A percentile compares a stretch with the other conserved stretches of the same genome.
These are phyloP conservation scores for Andrena dorsata DNA, from an alignment of 2,888 invertebrate species.

Conservation along the genomic window DNA sequence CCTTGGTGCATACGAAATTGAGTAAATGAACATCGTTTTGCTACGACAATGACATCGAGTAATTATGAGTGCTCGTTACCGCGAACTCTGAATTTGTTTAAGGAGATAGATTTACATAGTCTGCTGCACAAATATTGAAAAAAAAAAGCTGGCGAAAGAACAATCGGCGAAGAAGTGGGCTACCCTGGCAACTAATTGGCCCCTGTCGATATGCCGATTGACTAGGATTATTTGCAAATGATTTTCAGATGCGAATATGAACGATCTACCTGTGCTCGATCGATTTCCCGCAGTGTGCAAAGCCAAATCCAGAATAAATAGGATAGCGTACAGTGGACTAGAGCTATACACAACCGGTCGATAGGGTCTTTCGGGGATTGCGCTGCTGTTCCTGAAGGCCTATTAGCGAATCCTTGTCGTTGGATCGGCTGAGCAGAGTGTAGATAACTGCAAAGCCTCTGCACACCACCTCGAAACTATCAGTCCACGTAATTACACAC, in stretches of 20 bases:
- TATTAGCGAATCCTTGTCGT: conserved; percentile 63
- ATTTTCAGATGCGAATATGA: too few relatives aligned
- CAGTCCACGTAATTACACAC: conserved; percentile 65
- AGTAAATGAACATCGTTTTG: not conserved
- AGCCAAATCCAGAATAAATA: conserved; percentile 57
- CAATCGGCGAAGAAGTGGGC: conserved; percentile 37
- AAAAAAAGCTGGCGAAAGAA: conserved; percentile 3
- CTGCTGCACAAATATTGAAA: not conserved
- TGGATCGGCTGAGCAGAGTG: conserved; percentile 41
- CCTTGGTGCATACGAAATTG: not conserved
- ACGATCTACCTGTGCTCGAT: too few relatives aligned
- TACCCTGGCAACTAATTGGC: conserved; percentile 49
- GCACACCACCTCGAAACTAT: conserved; percentile 47
- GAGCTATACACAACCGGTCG: conserved; percentile 29
- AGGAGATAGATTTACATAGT: conserved; percentile 21
- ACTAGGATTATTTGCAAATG: not conserved
- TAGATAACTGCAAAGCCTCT: conserved; percentile 51
- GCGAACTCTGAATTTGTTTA: conserved; percentile 1
- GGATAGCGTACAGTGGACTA: conserved; percentile 24
- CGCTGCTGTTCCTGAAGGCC: conserved; percentile 55
- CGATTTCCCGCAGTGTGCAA: conserved; percentile 3
- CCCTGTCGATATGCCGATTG: conserved; percentile 32
- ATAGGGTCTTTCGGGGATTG: conserved; percentile 43
- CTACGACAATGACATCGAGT: not conserved
- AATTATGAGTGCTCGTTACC: conserved; percentile 37